phyloP scores from a whole-genome alignment of 2,113 vertebrate species.

The Grallaria varia region DNA sequence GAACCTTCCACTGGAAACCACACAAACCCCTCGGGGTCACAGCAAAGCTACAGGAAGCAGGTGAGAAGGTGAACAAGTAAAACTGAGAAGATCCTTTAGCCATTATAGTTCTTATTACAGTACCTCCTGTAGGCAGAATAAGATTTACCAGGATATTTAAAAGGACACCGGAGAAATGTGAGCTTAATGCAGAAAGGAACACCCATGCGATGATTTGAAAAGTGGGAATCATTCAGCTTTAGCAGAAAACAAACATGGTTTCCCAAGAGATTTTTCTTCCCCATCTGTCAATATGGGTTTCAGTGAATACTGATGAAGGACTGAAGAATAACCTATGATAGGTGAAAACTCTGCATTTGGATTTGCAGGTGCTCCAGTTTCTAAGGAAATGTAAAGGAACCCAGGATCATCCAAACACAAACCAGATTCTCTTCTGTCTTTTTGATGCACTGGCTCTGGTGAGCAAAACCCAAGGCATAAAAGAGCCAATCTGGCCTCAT shows the following conservation, averaged over 20 bases:
- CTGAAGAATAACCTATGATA: not conserved
- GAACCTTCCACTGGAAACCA: not conserved
- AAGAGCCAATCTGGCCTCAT: not conserved
- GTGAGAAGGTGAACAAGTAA: not conserved
- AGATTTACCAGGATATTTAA: not conserved
- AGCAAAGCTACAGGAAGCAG: not conserved
- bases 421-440: not conserved
- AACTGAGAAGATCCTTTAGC: not conserved
- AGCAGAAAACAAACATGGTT: not conserved
- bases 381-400: not conserved
- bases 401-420: fast-evolving
- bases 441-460: not conserved
- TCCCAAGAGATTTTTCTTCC: not conserved
- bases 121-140: not conserved
- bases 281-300: fast-evolving
- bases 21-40: not conserved
- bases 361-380: not conserved
- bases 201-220: not conserved
- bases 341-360: not conserved
- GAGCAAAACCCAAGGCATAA: not conserved
- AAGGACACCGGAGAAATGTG: not conserved
- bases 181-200: not conserved
- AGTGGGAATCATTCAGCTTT: not conserved
- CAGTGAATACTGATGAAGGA: not conserved
- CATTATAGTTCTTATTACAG: not conserved